Evolutionary conservation across 2,888 invertebrate species (phyloP).

Genomic region (Nesidiocoris tenuis): DNA sequence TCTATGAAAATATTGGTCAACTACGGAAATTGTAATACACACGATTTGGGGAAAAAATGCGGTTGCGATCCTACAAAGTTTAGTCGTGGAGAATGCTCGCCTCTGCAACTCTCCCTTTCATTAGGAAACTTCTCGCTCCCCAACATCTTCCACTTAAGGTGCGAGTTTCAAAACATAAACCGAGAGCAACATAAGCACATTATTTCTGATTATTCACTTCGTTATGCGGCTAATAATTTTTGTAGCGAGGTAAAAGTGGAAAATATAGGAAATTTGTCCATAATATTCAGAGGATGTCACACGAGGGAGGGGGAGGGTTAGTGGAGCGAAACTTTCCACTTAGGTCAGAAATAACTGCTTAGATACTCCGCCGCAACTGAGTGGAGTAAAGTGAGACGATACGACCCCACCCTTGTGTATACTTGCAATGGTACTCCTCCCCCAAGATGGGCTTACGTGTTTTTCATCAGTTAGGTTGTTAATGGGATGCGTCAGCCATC

Average conservation of each 20-base stretch:
- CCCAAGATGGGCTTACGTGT: too few species aligned
- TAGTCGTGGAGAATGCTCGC: too few species aligned
- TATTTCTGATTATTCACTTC: constrained; percentile 37
- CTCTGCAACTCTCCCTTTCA: too few species aligned
- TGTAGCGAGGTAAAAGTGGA: background rate
- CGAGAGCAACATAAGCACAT: constrained; percentile 18
- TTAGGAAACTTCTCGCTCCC: background rate
- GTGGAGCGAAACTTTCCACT: background rate
- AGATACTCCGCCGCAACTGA: background rate
- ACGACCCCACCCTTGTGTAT: too few species aligned
- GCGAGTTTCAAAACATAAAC: constrained; percentile 27
- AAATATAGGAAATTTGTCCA: background rate
- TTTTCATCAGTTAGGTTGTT: too few species aligned
- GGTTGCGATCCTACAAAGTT: too few species aligned
- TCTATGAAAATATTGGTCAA: too few species aligned
- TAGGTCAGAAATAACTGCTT: background rate
- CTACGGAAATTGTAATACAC: too few species aligned
- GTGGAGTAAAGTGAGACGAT: background rate
- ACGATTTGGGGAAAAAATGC: too few species aligned
- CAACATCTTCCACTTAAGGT: constrained; percentile 34
- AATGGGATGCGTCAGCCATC: too few species aligned
- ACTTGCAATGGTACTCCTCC: too few species aligned
- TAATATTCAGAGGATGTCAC: background rate
- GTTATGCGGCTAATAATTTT: constrained; percentile 25
- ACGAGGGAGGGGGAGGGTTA: background rate